Evolutionary conservation across 2,797 vertebrate genomes (phyloP).

Genomic region (Myiotriccus ornatus): DNA sequence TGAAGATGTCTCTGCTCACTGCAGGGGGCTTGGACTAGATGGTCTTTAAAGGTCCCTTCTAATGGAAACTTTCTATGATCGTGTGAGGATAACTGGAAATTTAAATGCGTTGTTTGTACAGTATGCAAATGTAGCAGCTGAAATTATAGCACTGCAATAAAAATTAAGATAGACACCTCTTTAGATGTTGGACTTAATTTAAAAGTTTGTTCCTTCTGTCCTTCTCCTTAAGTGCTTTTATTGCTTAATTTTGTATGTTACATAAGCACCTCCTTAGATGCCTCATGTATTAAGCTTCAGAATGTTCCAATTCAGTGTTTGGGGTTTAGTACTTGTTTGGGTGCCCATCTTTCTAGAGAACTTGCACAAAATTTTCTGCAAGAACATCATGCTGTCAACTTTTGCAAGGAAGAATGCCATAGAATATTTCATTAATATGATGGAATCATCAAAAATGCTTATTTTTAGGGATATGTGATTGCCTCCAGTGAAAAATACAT

Average conservation of each 20-base stretch:
- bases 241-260: background rate
- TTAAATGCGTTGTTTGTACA: background rate
- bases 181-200: background rate
- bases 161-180: background rate
- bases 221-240: background rate
- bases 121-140: background rate
- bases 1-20: background rate
- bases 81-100: background rate
- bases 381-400: background rate
- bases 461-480: background rate
- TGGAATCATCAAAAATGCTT: background rate
- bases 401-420: background rate
- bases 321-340: background rate
- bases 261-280: background rate
- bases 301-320: background rate
- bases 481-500: background rate
- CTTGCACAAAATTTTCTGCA: background rate
- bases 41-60: background rate
- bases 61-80: background rate
- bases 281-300: background rate
- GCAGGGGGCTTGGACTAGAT: background rate
- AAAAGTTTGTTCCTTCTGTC: background rate
- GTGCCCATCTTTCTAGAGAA: background rate
- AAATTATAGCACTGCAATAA: background rate
- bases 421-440: background rate